Evolutionary conservation across 2,888 invertebrate genomes (phyloP).

Genomic region (Stratiomys singularior): DNA sequence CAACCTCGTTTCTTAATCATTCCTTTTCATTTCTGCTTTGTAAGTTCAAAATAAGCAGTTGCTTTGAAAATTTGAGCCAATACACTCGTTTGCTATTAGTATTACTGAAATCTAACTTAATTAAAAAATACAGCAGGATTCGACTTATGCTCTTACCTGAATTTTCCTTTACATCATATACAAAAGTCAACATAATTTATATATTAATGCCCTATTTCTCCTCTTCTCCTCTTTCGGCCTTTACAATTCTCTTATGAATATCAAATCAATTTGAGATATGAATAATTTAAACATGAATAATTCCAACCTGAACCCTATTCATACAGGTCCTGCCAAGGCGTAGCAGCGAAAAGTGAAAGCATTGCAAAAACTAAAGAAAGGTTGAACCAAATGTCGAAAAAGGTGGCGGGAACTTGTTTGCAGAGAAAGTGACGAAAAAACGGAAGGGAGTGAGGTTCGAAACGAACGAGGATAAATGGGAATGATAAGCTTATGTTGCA

Average conservation of each 20-base stretch:
- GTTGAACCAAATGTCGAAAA: not conserved
- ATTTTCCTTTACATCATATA: no score
- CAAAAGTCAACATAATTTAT: no score
- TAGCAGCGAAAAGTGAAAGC: not conserved
- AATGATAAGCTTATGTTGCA: conserved; percentile 44
- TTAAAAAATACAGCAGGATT: no score
- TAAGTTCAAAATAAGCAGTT: no score
- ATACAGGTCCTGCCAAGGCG: not conserved
- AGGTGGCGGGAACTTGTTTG: conserved; percentile 29
- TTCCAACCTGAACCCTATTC: conserved; percentile 12
- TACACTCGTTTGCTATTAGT: no score
- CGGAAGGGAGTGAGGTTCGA: not conserved
- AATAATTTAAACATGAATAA: conserved; percentile 44
- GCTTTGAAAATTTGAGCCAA: no score
- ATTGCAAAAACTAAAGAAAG: not conserved
- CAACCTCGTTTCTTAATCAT: no score
- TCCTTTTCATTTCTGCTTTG: no score
- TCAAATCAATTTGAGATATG: conserved; percentile 45
- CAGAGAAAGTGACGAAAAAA: conserved; percentile 1
- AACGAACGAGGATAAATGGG: conserved; percentile 34
- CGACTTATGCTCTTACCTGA: no score
- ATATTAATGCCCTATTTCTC: no score
- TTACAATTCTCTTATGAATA: conserved; percentile 41
- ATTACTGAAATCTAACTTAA: no score
- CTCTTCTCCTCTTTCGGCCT: no score